Base-by-base conservation (phyloP, 2,888 invertebrate species). In the Embidobia sp. region DNA sequence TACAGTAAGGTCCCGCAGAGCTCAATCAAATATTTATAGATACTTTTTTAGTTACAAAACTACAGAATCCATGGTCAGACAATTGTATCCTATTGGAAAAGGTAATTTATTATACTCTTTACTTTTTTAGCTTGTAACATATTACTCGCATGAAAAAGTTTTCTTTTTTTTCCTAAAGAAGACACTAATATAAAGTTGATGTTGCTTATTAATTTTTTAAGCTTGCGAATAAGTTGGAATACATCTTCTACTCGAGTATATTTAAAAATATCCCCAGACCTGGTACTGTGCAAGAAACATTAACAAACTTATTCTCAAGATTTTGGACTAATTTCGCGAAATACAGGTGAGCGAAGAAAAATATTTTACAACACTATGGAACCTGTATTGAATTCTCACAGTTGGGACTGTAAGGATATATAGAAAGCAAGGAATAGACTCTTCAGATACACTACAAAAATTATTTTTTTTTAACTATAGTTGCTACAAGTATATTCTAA, bases 321-420 rank as follows among this genome's bases (percentile, higher is more conserved):
- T 75, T 91, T 26, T 91, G 91, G 90, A 85, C 89, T 0, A 90
- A 91, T 77, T 91, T 91, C 69, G 91, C 90, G 0, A 90, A 88
- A 84, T 86, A 88, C 64, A 89, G 90, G 91, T 91, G 80, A 85
- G 84, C 82, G 8, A 15, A 22, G 10, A 6, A 13, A 13, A 1
- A 4, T n/a, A n/a, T n/a, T n/a, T n/a, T n/a, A n/a, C n/a, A n/a
- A n/a, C n/a, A n/a, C n/a, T n/a, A n/a, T n/a, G n/a, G n/a, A n/a
- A n/a, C n/a, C n/a, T n/a, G n/a, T n/a, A n/a, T n/a, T n/a, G n/a
- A n/a, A n/a, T n/a, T n/a, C n/a, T n/a, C n/a, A n/a, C n/a, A n/a
- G n/a, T n/a, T n/a, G n/a, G n/a, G n/a, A n/a, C n/a, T n/a, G n/a
- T n/a, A n/a, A n/a, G n/a, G n/a, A 22, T 22, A 4, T 22, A 22